Evolutionary conservation across 2,888 invertebrate species (phyloP).

Genomic region (Chalcis sispes): DNA sequence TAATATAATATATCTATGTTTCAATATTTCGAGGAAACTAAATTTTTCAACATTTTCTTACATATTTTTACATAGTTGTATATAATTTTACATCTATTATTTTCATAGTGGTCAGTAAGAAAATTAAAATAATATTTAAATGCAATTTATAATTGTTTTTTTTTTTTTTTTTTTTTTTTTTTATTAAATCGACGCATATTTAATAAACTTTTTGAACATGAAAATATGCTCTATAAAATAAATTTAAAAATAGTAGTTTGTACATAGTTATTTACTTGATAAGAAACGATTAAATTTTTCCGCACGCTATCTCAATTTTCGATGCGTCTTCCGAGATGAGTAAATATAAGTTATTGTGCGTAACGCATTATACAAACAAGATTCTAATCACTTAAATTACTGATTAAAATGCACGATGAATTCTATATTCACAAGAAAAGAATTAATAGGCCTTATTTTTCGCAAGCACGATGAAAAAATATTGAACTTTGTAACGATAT

Average conservation of each 20-base stretch:
- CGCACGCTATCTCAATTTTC: conserved; percentile 19
- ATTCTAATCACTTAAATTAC: conserved; percentile 7
- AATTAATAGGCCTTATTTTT: conserved; percentile 33
- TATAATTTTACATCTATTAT: no score
- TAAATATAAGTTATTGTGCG: conserved; percentile 37
- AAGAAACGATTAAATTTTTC: conserved; percentile 22
- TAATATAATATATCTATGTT: no score
- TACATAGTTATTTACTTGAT: conserved; percentile 34
- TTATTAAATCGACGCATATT: conserved; percentile 43
- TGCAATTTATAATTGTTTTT: no score
- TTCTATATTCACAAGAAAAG: conserved; percentile 25
- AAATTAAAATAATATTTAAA: no score
- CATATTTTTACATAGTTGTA: no score
- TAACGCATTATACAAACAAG: background rate
- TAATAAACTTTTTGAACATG: conserved; percentile 42
- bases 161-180: no score
- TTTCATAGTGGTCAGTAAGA: no score
- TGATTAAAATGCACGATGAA: conserved; percentile 17
- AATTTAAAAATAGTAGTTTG: conserved; percentile 53
- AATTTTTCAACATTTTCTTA: no score
- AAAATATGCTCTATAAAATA: conserved; percentile 47
- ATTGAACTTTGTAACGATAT: conserved; percentile 61
- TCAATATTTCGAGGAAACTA: no score
- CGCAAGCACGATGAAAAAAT: conserved; percentile 54
- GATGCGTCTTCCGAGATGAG: conserved; percentile 5